Evolutionary conservation across 2,888 invertebrate genomes (phyloP).

Genomic region (Rambutsinella grinnellia): DNA sequence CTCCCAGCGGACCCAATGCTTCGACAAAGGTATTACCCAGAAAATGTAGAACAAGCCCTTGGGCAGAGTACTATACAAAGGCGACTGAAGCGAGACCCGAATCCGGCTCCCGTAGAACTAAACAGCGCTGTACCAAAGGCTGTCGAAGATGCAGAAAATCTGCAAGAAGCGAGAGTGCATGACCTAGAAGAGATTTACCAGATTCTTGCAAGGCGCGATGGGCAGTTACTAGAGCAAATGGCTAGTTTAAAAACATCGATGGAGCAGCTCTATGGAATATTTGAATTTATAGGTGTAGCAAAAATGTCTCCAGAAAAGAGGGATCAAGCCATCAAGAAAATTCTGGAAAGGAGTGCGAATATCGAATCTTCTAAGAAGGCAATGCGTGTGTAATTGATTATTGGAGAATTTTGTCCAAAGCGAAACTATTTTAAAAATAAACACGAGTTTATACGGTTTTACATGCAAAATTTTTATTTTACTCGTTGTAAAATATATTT

Average conservation of each 20-base stretch:
- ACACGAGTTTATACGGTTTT: no score
- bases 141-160: not conserved
- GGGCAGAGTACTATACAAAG: constrained; percentile 5
- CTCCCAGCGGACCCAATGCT: constrained; percentile 32
- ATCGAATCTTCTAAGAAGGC: no score
- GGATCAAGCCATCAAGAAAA: constrained; percentile 6
- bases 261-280: not conserved
- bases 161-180: not conserved
- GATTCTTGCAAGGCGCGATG: constrained; percentile 19
- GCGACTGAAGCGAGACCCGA: not conserved
- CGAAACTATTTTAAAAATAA: no score
- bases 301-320: constrained; percentile 8
- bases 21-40: not conserved
- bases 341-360: constrained; percentile 10
- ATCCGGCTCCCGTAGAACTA: not conserved
- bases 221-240: constrained; percentile 16
- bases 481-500: no score
- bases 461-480: no score
- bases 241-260: constrained; percentile 7
- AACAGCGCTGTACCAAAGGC: not conserved
- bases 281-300: constrained; percentile 14
- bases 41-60: constrained; percentile 21
- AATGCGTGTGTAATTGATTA: no score
- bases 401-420: no score
- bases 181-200: constrained; percentile 20